A percentile compares a stretch with the other conserved stretches of the same genome.
Evolutionary conservation across 2,113 vertebrate genomes (phyloP).

Genomic region (Pelusios castaneus): DNA sequence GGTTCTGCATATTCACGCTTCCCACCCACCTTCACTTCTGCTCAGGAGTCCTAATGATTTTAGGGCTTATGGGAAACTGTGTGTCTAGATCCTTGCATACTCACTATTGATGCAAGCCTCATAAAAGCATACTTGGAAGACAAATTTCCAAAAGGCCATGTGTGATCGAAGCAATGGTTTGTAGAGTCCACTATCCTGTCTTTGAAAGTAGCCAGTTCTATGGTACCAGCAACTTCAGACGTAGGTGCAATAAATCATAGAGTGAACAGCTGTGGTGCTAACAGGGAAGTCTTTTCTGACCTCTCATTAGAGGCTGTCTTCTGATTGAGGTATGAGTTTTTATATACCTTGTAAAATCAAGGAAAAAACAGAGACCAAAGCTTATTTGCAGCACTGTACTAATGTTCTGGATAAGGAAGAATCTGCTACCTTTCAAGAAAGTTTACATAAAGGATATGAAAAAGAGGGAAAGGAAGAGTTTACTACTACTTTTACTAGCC

Average conservation of each 20-base stretch:
- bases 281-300: background rate
- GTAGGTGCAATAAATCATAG: background rate
- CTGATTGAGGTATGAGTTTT: background rate
- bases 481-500: background rate
- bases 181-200: background rate
- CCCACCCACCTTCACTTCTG: background rate
- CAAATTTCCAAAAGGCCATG: background rate
- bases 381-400: background rate
- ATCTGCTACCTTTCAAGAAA: background rate
- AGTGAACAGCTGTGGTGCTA: background rate
- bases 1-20: background rate
- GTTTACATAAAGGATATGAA: background rate
- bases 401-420: background rate
- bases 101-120: no score
- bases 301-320: background rate
- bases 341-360: background rate
- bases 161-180: background rate
- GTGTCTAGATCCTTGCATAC: no score
- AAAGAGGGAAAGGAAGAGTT: background rate
- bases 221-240: background rate
- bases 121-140: no score
- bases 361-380: background rate
- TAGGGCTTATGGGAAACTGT: no score
- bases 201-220: background rate
- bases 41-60: background rate